Base-by-base conservation (phyloP, 1,140 invertebrate species). In the Nymphalis io region DNA sequence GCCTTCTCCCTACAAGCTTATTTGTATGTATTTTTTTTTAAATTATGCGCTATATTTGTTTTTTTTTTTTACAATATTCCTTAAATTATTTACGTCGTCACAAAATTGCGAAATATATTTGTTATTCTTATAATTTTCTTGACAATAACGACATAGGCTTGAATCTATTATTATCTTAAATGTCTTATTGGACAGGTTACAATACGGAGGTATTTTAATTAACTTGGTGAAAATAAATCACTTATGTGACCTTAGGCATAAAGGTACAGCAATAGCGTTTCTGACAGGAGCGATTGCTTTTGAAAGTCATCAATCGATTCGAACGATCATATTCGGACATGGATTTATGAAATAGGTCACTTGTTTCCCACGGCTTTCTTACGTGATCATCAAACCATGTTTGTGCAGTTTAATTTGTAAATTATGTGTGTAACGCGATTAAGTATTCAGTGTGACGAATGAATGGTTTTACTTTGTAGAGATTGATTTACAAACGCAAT, bases 391-490 rank as follows among this genome's bases (percentile, higher is more conserved):
- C 40, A 39, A 55, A 53, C 66, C 61, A 51, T 53, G 67, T 60
- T 63, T 58, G 62, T 62, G 69, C 60, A 71, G 51, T 66, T 70
- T 53, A 70, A 75, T 72, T 55, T 64, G 53, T 67, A 70, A 66
- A 75, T 72, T 63, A 71, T 68, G 72, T 63, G 53, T 33, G 48
- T 60, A 72, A 70, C 12, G 60, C 48, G 39, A 68, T 75, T 60
- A 16, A 16, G 60, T 67, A 72, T 68, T 68, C 66, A 27, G 67
- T 69, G 70, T 72, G 53, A 64, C 55, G 62, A 73, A 78, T 80
- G 48, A 12, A 60, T 55, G 51, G 51, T 27, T 55, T 23, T 55
- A 27, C 51, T 55, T n/a, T 12, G 16, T 27, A 27, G 13, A 15
- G 18, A 55, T 27, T 55, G 13, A 27, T 12, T 55, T 55, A 55